Percentiles rank a stretch among this genome's conserved stretches.
These are phyloP conservation scores for Anadara kagoshimensis DNA, from an alignment of 1,140 invertebrate genomes.

Conservation along the genomic window DNA sequence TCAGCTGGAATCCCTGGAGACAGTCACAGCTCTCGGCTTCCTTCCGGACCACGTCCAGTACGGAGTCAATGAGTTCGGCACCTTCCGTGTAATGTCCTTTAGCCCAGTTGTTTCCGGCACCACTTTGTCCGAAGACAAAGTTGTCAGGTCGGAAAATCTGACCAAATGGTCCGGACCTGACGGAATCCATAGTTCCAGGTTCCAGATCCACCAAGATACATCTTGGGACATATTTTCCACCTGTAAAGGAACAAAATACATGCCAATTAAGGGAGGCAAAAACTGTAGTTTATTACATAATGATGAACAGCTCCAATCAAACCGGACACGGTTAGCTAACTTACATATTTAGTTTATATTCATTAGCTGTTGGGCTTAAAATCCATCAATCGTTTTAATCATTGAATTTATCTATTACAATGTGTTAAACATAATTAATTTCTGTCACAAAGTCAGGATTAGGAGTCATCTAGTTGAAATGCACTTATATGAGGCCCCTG, in stretches of 20 bases:
- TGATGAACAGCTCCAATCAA: too few species aligned
- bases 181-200: slow-evolving; percentile 70
- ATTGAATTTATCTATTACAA: too few species aligned
- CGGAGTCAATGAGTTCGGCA: slow-evolving; percentile 82
- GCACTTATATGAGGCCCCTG: too few species aligned
- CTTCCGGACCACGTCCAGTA: slow-evolving; percentile 86
- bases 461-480: too few species aligned
- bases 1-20: slow-evolving; percentile 79
- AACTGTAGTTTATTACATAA: too few species aligned
- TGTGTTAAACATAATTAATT: too few species aligned
- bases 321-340: too few species aligned
- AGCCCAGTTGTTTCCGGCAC: slow-evolving; percentile 90
- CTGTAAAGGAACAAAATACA: neutral
- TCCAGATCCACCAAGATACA: slow-evolving; percentile 86
- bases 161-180: slow-evolving; percentile 67
- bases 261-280: too few species aligned
- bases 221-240: slow-evolving; percentile 90
- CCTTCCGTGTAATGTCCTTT: slow-evolving; percentile 93
- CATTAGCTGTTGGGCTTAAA: too few species aligned
- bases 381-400: too few species aligned
- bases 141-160: slow-evolving; percentile 70
- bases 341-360: too few species aligned
- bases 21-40: slow-evolving; percentile 89
- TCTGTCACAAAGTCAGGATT: too few species aligned
- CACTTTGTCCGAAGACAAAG: slow-evolving; percentile 75